A percentile compares a stretch with the other conserved stretches of the same genome.
These are phyloP conservation scores for Rhyacophila brunnea DNA, from an alignment of 1,140 invertebrate species.

Conservation along the genomic window DNA sequence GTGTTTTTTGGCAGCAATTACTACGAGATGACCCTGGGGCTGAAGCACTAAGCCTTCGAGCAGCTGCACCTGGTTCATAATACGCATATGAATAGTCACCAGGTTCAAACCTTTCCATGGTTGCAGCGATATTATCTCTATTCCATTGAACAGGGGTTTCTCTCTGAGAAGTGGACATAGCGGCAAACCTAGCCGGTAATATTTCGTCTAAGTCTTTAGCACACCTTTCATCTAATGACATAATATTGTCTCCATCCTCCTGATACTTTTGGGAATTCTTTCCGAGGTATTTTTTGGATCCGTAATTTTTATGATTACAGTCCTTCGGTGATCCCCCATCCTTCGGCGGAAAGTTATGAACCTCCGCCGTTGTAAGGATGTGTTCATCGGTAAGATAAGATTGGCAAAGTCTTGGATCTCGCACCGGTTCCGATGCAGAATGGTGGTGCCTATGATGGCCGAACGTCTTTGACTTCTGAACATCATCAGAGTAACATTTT, in stretches of 20 bases:
- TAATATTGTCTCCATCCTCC: constrained; percentile 50
- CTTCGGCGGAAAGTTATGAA: constrained; percentile 53
- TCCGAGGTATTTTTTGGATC: constrained; percentile 27
- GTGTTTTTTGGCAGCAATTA: constrained; percentile 44
- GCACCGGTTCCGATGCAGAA: constrained; percentile 46
- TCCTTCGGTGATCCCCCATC: constrained; percentile 49
- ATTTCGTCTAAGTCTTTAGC: constrained; percentile 54
- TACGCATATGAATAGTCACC: constrained; percentile 77
- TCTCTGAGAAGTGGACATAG: constrained; percentile 46
- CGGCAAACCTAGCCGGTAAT: constrained; percentile 50
- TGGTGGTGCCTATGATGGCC: constrained; percentile 43
- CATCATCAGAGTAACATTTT: constrained; percentile 34
- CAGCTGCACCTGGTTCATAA: constrained; percentile 64
- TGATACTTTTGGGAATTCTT: constrained; percentile 42
- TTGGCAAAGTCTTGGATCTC: constrained; percentile 30
- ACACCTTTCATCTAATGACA: constrained; percentile 52
- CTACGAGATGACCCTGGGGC: constrained; percentile 55
- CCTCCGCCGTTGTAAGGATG: constrained; percentile 51
- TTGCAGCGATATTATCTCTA: constrained; percentile 59
- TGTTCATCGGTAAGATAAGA: constrained; percentile 43
- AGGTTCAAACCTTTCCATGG: constrained; percentile 62
- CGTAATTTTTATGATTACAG: constrained; percentile 30
- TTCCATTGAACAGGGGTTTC: constrained; percentile 52
- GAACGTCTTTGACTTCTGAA: constrained; percentile 32
- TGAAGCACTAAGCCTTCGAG: constrained; percentile 60